Evolutionary conservation across 2,888 invertebrate species (phyloP).

Genomic region (Thysanoteuthis rhombus): DNA sequence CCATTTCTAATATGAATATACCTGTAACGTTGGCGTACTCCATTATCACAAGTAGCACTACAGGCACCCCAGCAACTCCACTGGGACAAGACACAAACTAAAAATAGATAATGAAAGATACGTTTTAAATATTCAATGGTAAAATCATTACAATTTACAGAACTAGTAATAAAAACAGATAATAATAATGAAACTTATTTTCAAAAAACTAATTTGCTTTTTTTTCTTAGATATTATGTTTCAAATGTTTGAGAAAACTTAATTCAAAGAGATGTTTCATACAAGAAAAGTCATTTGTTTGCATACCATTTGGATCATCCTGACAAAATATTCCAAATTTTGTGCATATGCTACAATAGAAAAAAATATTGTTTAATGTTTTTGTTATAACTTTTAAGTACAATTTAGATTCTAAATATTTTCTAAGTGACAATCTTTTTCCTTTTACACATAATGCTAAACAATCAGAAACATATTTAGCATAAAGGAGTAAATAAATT

Average conservation of each 20-base stretch:
- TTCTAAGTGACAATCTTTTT: too few species aligned
- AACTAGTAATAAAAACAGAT: background rate
- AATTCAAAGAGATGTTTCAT: background rate
- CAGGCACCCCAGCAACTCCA: background rate
- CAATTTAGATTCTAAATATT: background rate
- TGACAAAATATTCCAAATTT: background rate
- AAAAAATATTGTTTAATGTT: background rate
- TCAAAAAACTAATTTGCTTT: too few species aligned
- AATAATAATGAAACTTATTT: too few species aligned
- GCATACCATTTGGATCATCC: background rate
- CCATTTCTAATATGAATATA: background rate
- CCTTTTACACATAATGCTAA: too few species aligned
- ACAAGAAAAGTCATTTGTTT: background rate
- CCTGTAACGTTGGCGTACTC: background rate
- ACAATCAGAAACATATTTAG: too few species aligned
- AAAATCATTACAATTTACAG: background rate
- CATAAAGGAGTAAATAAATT: too few species aligned
- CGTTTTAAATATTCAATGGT: background rate
- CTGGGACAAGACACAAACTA: background rate
- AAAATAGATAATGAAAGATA: background rate
- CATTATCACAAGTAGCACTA: background rate
- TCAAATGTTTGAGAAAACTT: background rate
- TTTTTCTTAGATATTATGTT: background rate
- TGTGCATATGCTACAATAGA: background rate
- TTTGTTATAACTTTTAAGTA: background rate